phyloP scores from a whole-genome alignment of 2,888 invertebrate genomes.

The Ophioninae sp. region DNA sequence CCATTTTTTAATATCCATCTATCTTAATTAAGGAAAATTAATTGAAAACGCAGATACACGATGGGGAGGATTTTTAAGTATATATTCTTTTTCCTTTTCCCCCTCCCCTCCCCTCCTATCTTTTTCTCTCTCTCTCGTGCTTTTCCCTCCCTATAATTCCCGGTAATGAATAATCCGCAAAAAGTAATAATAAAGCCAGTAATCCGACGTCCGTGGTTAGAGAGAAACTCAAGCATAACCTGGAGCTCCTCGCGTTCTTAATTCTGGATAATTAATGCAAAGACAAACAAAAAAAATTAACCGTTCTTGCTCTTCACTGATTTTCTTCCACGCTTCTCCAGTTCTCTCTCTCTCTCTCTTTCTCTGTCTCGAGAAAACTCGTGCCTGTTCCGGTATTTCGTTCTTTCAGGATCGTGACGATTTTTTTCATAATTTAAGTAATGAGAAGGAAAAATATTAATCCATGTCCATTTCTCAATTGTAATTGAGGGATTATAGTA shows the following conservation, averaged over 20 bases:
- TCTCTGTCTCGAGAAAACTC: constrained; percentile 13
- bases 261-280: constrained; percentile 81
- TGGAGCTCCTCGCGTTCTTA: constrained; percentile 73
- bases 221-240: constrained; percentile 67
- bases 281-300: constrained; percentile 79
- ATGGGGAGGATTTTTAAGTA: constrained; percentile 63
- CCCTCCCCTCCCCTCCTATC: constrained; percentile 45
- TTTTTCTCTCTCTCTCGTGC: constrained; percentile 38
- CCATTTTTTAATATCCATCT: too few relatives aligned
- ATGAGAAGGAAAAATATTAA: constrained; percentile 6
- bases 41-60: constrained; percentile 77
- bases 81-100: constrained; percentile 54
- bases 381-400: constrained; percentile 15
- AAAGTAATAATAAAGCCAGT: constrained; percentile 80
- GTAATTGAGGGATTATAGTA: neutral
- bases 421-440: constrained; percentile 20
- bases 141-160: constrained; percentile 72
- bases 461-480: neutral
- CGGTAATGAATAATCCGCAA: constrained; percentile 81
- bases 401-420: constrained; percentile 13
- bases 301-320: constrained; percentile 61
- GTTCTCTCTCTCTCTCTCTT: constrained; percentile 18
- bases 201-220: constrained; percentile 76
- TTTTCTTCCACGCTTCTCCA: constrained; percentile 54
- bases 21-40: constrained; percentile 76